Percentiles rank a stretch among this genome's conserved stretches.
phyloP scores from a whole-genome alignment of 2,797 vertebrate species.

The Lacerta bilineata region DNA sequence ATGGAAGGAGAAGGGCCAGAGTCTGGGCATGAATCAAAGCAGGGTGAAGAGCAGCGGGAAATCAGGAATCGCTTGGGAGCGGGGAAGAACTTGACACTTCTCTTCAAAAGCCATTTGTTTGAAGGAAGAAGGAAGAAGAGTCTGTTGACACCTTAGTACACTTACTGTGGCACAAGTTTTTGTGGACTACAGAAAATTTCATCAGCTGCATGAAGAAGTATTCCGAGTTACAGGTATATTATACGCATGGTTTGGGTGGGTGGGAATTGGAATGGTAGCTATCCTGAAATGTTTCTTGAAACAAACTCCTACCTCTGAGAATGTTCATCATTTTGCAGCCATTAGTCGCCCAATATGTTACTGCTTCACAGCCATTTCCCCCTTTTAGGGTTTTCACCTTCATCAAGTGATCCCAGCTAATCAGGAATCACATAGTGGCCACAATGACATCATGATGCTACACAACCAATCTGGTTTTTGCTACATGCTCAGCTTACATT shows the following conservation, averaged over 20 bases:
- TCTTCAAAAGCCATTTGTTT: constrained; percentile 1
- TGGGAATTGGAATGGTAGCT: too few species aligned
- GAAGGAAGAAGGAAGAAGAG: too few species aligned
- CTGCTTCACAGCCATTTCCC: not conserved
- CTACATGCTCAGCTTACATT: not conserved
- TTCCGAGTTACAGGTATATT: too few species aligned
- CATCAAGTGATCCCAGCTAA: not conserved
- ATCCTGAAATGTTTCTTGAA: not conserved
- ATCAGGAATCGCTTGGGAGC: not conserved
- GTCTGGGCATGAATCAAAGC: not conserved
- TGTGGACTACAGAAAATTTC: too few species aligned
- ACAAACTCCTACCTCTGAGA: not conserved
- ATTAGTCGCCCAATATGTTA: not conserved
- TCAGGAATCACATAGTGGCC: not conserved
- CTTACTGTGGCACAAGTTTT: too few species aligned
- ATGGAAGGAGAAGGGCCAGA: not conserved
- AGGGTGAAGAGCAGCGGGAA: not conserved
- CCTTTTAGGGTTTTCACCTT: not conserved
- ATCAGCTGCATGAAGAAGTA: too few species aligned
- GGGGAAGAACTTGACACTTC: too few species aligned
- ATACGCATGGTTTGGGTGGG: too few species aligned
- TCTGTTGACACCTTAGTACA: too few species aligned
- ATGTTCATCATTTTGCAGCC: not conserved
- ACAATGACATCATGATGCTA: not conserved
- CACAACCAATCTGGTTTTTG: not conserved